These are phyloP conservation scores for Drosophila varians DNA, from an alignment of 1,140 invertebrate genomes.

Conservation along the genomic window DNA sequence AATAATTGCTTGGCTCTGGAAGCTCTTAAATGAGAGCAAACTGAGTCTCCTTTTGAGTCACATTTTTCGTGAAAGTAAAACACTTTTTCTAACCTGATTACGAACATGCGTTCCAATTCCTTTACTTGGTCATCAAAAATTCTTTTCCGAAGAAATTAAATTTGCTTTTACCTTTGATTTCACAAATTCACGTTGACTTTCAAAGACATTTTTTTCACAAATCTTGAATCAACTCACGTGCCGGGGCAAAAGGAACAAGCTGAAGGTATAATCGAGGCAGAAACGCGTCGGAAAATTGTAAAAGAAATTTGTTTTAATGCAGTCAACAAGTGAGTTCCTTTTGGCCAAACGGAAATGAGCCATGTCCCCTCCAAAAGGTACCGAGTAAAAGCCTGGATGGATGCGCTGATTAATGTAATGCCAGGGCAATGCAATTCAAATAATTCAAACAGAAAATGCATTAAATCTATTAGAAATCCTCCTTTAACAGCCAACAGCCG, in stretches of 20 bases:
- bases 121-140: slow-evolving; percentile 32
- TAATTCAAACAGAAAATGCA: slow-evolving; percentile 28
- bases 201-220: slow-evolving; percentile 9
- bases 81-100: slow-evolving; percentile 20
- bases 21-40: background rate
- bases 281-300: slow-evolving; percentile 10
- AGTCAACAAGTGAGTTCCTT: slow-evolving; percentile 37
- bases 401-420: slow-evolving; percentile 13
- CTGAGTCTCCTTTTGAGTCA: background rate
- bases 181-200: slow-evolving; percentile 23
- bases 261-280: background rate
- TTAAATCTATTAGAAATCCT: slow-evolving; percentile 34
- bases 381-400: background rate
- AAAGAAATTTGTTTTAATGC: slow-evolving; percentile 27
- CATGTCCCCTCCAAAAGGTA: background rate
- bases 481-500: slow-evolving; percentile 8
- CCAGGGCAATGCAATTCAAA: slow-evolving; percentile 29
- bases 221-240: slow-evolving; percentile 33
- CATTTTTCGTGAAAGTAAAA: background rate
- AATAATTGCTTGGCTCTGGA: background rate
- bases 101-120: slow-evolving; percentile 1
- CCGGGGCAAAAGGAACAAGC: background rate
- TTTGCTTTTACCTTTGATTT: slow-evolving; percentile 53
- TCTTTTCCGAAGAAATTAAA: slow-evolving; percentile 35
- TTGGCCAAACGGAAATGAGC: slow-evolving; percentile 32